Conservation (phyloP, 1,140 invertebrate genomes). For the Drosophila nigrodunni region DNA sequence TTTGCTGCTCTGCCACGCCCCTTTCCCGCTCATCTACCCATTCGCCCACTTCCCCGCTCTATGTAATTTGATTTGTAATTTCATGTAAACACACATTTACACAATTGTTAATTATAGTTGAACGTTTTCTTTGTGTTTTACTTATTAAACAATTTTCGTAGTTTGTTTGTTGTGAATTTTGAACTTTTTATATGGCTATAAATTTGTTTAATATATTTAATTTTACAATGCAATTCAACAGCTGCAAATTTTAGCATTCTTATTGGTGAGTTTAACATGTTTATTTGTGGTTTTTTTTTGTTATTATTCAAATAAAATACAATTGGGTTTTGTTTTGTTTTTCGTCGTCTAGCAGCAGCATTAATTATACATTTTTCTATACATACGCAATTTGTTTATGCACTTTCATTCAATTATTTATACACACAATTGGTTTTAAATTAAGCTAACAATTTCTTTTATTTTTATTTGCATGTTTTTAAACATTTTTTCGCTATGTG, state of each 20-base stretch:
- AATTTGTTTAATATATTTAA: conserved; percentile 38
- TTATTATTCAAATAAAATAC: conserved; percentile 39
- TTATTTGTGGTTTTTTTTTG: not conserved
- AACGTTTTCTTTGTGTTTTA: conserved; percentile 44
- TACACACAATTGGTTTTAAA: conserved; percentile 31
- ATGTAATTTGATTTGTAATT: conserved; percentile 33
- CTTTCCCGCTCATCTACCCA: not conserved
- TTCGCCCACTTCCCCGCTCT: not conserved
- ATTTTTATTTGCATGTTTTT: conserved; percentile 11
- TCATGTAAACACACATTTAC: conserved; percentile 25
- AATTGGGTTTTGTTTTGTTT: not conserved
- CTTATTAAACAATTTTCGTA: conserved; percentile 42
- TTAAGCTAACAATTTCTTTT: conserved; percentile 45
- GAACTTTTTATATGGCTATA: conserved; percentile 51
- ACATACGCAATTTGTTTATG: conserved; percentile 34
- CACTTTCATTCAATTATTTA: conserved; percentile 38
- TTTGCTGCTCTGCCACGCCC: conserved; percentile 4
- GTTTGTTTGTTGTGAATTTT: conserved; percentile 38
- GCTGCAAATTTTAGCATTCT: conserved; percentile 34
- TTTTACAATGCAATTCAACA: conserved; percentile 29
- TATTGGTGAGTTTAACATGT: conserved; percentile 1
- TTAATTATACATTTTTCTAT: conserved; percentile 41
- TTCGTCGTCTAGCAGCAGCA: conserved; percentile 39
- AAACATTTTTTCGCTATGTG: conserved; percentile 13
- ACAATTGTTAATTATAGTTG: conserved; percentile 47